Conservation (phyloP, 2,888 invertebrate genomes). For the Mayetiola destructor region DNA sequence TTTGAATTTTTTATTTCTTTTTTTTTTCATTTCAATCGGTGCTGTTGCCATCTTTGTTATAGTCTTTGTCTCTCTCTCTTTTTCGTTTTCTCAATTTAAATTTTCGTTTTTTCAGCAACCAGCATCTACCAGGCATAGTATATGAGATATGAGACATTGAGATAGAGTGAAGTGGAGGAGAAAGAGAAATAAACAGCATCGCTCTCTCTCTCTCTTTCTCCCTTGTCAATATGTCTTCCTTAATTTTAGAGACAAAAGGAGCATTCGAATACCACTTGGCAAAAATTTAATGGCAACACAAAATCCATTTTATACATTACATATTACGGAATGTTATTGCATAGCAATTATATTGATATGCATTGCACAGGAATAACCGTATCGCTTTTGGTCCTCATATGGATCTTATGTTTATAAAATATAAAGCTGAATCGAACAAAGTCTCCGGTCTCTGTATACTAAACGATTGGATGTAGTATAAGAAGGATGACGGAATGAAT, state of each 20-base stretch:
- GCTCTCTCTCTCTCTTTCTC: neutral
- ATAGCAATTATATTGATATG: slow-evolving; percentile 10
- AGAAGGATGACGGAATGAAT: no score
- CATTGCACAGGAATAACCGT: no score
- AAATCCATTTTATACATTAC: slow-evolving; percentile 7
- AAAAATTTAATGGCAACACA: slow-evolving; percentile 6
- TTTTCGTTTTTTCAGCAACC: neutral
- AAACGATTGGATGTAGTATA: no score
- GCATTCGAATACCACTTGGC: neutral
- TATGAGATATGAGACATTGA: neutral
- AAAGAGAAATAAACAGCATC: neutral
- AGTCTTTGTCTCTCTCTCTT: neutral
- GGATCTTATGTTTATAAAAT: no score
- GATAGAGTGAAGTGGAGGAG: no score
- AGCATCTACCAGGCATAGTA: neutral
- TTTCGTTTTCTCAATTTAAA: neutral
- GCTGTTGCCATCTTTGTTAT: neutral
- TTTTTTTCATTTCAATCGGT: no score
- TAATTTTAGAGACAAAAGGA: neutral
- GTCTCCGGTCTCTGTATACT: no score
- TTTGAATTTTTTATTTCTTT: neutral
- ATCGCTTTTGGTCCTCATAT: no score
- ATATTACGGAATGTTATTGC: slow-evolving; percentile 11
- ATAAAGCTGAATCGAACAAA: no score
- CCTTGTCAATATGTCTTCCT: no score